Evolutionary conservation across 1,140 invertebrate species (phyloP).

Genomic region (Zaprionus nigranus): DNA sequence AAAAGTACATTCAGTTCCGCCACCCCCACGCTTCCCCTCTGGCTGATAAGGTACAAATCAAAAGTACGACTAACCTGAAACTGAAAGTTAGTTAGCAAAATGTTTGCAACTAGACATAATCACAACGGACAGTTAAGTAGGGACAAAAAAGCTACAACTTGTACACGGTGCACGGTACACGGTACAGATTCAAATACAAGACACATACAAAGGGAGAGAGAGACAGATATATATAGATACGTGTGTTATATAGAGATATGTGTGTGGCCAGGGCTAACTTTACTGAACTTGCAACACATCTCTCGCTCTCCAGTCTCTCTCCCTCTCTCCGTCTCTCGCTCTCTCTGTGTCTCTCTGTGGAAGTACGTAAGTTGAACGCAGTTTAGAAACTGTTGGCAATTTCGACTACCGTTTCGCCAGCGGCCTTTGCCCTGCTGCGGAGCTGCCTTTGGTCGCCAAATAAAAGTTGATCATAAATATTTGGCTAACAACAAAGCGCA

Average conservation of each 20-base stretch:
- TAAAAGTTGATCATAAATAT: slow-evolving; percentile 80
- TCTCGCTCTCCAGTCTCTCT: too few species aligned
- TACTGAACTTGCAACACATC: slow-evolving; percentile 65
- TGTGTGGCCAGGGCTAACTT: slow-evolving; percentile 54
- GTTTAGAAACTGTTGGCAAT: slow-evolving; percentile 11
- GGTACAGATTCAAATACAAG: neutral
- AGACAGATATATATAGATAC: neutral
- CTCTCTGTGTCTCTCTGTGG: neutral
- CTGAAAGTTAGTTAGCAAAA: slow-evolving; percentile 64
- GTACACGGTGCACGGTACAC: neutral
- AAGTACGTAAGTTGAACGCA: slow-evolving; percentile 1
- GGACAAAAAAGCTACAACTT: neutral
- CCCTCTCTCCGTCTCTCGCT: slow-evolving; percentile 5
- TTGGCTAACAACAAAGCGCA: slow-evolving; percentile 72
- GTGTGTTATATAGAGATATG: slow-evolving; percentile 6
- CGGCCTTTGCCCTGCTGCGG: neutral
- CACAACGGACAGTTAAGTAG: slow-evolving; percentile 30
- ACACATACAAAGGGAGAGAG: slow-evolving; percentile 17
- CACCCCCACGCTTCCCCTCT: too few species aligned
- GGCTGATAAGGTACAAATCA: slow-evolving; percentile 15
- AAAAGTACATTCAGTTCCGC: slow-evolving; percentile 43
- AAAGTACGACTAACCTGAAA: slow-evolving; percentile 26
- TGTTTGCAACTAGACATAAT: slow-evolving; percentile 55
- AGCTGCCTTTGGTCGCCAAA: slow-evolving; percentile 42
- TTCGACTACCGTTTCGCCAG: slow-evolving; percentile 11